These are phyloP conservation scores for Emys orbicularis DNA, from an alignment of 2,797 vertebrate genomes.

Conservation along the genomic window DNA sequence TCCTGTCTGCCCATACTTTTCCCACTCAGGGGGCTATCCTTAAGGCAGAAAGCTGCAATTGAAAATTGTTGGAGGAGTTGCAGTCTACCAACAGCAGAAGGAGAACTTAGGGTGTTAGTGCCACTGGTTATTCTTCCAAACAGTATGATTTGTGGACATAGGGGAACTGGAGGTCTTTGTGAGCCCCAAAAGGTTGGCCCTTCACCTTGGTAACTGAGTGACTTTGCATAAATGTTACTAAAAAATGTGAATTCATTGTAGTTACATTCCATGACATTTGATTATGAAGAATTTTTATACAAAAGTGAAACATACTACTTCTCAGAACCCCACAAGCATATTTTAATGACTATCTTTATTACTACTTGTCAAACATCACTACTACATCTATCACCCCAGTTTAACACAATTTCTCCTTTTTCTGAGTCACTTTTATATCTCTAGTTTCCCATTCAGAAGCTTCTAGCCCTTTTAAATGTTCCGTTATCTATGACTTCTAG, in stretches of 20 bases:
- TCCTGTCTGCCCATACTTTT: background rate
- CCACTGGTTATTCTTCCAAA: background rate
- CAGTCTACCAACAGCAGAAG: background rate
- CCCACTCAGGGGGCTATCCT: background rate
- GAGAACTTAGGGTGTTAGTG: background rate
- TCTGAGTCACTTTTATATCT: background rate
- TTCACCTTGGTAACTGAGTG: too few relatives aligned
- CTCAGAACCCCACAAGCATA: background rate
- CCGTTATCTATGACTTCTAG: background rate
- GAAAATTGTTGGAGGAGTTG: background rate
- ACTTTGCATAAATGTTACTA: background rate
- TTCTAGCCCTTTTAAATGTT: background rate
- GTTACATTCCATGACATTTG: background rate
- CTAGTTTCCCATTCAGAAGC: background rate
- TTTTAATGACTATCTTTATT: background rate
- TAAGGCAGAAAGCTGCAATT: background rate
- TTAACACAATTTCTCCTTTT: background rate
- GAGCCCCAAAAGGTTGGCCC: background rate
- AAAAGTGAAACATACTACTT: background rate
- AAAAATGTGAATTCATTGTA: background rate
- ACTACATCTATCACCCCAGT: background rate
- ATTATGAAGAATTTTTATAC: background rate
- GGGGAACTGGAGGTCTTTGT: background rate
- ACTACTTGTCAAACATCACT: background rate
- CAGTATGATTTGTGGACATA: background rate